phyloP scores from a whole-genome alignment of 2,888 invertebrate genomes.

The Lepidochitona cinerea region DNA sequence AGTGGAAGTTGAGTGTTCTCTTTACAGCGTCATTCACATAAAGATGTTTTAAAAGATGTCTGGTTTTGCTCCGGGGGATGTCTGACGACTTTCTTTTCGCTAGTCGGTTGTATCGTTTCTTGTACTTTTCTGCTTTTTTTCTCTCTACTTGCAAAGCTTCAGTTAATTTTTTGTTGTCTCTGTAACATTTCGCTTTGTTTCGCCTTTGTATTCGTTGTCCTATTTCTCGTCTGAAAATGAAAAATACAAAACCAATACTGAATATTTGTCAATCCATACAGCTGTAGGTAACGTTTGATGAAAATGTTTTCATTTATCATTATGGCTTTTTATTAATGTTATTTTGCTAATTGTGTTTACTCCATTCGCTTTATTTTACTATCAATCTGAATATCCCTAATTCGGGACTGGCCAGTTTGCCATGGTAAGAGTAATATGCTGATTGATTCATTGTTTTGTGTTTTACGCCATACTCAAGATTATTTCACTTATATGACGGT shows the following conservation, averaged over 20 bases:
- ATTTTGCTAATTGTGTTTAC: too few relatives aligned
- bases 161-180: neutral
- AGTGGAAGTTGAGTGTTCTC: neutral
- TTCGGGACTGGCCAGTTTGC: too few relatives aligned
- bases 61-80: neutral
- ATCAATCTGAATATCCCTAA: too few relatives aligned
- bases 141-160: neutral
- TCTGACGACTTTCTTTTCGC: neutral
- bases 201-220: neutral
- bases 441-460: too few relatives aligned
- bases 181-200: neutral
- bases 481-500: too few relatives aligned
- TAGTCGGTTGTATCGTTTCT: neutral
- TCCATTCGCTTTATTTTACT: too few relatives aligned
- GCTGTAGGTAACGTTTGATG: too few relatives aligned
- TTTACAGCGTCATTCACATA: neutral
- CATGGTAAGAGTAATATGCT: too few relatives aligned
- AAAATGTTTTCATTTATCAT: too few relatives aligned
- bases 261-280: too few relatives aligned
- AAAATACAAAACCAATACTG: neutral
- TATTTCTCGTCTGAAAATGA: neutral
- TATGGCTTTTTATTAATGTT: too few relatives aligned
- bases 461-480: too few relatives aligned
- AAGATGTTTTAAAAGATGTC: neutral
- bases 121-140: neutral